These are phyloP conservation scores for Melanocharis versteri DNA, from an alignment of 2,113 vertebrate genomes.

Conservation along the genomic window DNA sequence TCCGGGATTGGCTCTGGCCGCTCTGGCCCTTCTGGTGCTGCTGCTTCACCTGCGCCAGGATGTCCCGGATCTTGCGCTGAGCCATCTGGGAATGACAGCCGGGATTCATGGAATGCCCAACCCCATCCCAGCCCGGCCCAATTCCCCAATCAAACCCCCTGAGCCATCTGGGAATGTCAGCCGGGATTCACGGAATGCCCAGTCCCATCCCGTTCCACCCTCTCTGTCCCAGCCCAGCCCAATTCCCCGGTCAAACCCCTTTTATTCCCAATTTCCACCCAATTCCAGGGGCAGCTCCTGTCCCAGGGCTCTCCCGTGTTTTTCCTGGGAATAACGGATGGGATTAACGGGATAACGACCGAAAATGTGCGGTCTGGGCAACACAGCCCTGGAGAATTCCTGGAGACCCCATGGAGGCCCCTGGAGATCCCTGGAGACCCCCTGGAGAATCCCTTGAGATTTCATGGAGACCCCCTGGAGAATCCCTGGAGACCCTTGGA, in stretches of 20 bases:
- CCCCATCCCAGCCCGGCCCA: too few relatives aligned
- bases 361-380: background rate
- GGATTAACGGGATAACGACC: background rate
- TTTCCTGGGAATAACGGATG: background rate
- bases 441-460: too few relatives aligned
- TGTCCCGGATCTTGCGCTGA: conserved; percentile 94
- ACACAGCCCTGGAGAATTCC: too few relatives aligned
- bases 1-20: conserved; percentile 70
- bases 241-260: fast-evolving
- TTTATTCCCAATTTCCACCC: fast-evolving
- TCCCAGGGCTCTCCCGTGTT: fast-evolving
- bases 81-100: conserved; percentile 75
- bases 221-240: too few relatives aligned
- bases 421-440: background rate
- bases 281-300: background rate
- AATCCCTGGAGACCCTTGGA: too few relatives aligned
- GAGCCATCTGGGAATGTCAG: too few relatives aligned
- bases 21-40: conserved; percentile 87
- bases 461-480: too few relatives aligned
- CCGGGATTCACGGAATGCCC: too few relatives aligned
- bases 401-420: too few relatives aligned
- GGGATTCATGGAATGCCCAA: fast-evolving
- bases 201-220: too few relatives aligned
- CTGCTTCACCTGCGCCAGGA: conserved; percentile 92
- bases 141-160: too few relatives aligned